Evolutionary conservation across 2,113 vertebrate species (phyloP).

Genomic region (Pygoscelis adeliae): DNA sequence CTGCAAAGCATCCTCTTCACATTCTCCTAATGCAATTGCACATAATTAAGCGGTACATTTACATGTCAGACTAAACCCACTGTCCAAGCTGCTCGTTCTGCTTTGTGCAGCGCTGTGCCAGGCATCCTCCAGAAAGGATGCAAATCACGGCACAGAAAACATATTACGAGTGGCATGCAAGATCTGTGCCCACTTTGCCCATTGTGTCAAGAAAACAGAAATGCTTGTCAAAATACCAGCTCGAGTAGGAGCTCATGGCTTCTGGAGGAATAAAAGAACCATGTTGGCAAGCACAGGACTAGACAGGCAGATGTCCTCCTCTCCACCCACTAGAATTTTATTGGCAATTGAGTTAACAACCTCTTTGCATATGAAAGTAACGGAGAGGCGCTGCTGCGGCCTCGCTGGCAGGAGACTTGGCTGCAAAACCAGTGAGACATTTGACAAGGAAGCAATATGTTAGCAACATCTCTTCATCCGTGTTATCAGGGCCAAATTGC

Average conservation of each 20-base stretch:
- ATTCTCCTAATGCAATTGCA: background rate
- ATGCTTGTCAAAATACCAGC: conserved; percentile 70
- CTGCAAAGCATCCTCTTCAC: background rate
- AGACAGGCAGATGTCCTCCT: conserved; percentile 72
- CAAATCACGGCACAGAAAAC: background rate
- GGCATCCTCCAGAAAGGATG: conserved; percentile 4
- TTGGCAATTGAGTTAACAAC: conserved; percentile 69
- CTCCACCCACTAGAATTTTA: conserved; percentile 69
- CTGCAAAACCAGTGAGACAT: conserved; percentile 69
- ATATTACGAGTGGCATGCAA: conserved; percentile 26
- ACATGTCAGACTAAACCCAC: conserved; percentile 32
- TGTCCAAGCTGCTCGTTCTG: conserved; percentile 34
- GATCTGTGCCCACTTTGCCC: conserved; percentile 54
- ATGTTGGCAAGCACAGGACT: conserved; percentile 58
- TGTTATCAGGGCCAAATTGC: conserved; percentile 61
- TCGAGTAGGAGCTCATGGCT: conserved; percentile 39
- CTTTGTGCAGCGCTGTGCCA: background rate
- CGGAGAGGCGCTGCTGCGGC: conserved; percentile 46
- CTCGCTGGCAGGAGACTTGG: conserved; percentile 66
- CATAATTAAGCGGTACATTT: background rate
- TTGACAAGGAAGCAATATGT: conserved; percentile 71
- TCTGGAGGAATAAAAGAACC: conserved; percentile 64
- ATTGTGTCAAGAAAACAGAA: conserved; percentile 68
- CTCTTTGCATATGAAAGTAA: conserved; percentile 71
- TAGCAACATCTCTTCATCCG: conserved; percentile 54